Conservation (phyloP, 2,797 vertebrate genomes). For the Semotilus atromaculatus region DNA sequence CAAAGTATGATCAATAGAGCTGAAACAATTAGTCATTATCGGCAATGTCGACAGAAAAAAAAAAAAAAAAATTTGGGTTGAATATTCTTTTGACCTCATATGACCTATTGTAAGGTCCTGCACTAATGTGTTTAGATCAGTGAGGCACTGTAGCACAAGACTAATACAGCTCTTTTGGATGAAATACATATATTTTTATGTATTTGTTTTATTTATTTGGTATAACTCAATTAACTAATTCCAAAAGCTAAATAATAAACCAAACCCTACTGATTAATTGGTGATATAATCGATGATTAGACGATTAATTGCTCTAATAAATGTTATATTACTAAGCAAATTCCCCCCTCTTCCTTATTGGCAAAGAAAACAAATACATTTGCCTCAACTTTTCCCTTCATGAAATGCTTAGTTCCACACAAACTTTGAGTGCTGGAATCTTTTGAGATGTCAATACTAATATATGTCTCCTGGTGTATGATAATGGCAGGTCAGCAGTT, state of each 20-base stretch:
- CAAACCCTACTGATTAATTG: background rate
- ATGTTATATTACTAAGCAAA: background rate
- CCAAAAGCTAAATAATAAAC: background rate
- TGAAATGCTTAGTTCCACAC: background rate
- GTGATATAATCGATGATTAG: too few relatives aligned
- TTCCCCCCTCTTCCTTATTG: background rate
- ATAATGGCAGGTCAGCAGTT: conserved; percentile 63
- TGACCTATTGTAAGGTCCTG: background rate
- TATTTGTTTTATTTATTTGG: too few relatives aligned
- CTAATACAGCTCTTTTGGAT: background rate
- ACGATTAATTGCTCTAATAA: background rate
- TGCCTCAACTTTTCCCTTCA: background rate
- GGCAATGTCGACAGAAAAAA: too few relatives aligned
- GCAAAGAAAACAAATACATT: background rate
- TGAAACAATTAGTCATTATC: too few relatives aligned
- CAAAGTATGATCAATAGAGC: too few relatives aligned
- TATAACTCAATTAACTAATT: background rate
- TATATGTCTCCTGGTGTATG: conserved; percentile 56
- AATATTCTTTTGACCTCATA: background rate
- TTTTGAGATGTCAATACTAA: conserved; percentile 45
- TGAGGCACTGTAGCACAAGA: too few relatives aligned
- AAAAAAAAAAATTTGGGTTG: too few relatives aligned
- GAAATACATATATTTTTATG: background rate
- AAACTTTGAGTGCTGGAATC: conserved; percentile 17
- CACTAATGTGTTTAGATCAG: background rate